Evolutionary conservation across 2,797 vertebrate species (phyloP).

Genomic region (Cephalopachus bancanus): DNA sequence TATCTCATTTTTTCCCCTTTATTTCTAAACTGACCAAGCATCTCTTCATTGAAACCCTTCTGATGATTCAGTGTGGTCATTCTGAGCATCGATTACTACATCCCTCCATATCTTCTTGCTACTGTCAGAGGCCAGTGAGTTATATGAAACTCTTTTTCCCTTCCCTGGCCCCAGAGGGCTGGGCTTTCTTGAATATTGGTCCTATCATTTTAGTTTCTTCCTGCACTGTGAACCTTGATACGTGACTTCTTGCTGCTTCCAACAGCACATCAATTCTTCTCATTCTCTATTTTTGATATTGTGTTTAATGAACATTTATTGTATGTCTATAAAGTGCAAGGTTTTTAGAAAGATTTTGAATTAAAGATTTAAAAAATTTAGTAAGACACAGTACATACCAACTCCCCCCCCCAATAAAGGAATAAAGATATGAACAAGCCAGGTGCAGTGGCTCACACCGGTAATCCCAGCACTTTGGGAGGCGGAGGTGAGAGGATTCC

Average conservation of each 20-base stretch:
- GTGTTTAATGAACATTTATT: neutral
- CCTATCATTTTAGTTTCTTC: neutral
- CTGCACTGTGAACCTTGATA: neutral
- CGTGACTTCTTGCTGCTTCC: conserved; percentile 7
- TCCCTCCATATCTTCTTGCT: neutral
- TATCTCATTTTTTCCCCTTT: neutral
- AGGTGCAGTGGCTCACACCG: no score
- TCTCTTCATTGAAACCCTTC: neutral
- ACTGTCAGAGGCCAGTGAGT: neutral
- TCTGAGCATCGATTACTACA: neutral
- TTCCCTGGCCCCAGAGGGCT: accelerated
- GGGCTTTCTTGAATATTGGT: neutral
- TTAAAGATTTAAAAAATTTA: neutral
- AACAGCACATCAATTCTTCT: neutral
- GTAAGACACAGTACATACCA: neutral
- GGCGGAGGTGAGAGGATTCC: no score
- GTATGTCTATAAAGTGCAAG: neutral
- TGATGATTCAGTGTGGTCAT: neutral
- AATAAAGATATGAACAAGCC: neutral
- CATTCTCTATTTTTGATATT: neutral
- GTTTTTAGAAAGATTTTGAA: conserved; percentile 32
- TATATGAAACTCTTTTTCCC: neutral
- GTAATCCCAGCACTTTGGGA: no score
- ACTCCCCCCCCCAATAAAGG: neutral
- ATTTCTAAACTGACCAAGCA: neutral